A percentile compares a stretch with the other conserved stretches of the same genome.
Evolutionary conservation across 2,113 vertebrate species (phyloP).

Genomic region (Neodon shergylaensis): DNA sequence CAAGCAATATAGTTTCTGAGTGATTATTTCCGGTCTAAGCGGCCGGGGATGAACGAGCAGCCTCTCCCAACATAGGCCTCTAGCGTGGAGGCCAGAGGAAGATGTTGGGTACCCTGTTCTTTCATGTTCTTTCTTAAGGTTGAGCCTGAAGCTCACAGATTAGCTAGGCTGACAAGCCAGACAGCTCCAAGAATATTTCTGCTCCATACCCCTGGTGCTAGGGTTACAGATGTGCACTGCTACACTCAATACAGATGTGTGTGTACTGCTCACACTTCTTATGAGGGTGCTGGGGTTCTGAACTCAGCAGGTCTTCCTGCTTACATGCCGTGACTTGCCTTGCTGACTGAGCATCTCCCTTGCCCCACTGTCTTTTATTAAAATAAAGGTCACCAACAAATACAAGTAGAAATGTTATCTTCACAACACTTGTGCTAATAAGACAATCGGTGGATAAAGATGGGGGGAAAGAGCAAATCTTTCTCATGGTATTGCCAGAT

Average conservation of each 20-base stretch:
- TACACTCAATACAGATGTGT: neutral
- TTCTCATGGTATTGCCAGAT: neutral
- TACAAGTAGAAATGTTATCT: slow-evolving; percentile 23
- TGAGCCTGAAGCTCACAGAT: neutral
- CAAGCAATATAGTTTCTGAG: too few species aligned
- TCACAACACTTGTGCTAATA: neutral
- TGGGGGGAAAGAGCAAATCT: neutral
- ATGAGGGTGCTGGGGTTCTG: neutral
- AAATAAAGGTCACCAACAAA: slow-evolving; percentile 11
- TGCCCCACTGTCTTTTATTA: neutral
- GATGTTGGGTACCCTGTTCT: too few species aligned
- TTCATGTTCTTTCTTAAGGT: neutral
- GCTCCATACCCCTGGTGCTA: neutral
- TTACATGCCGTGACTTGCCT: neutral
- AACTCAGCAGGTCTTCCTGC: neutral
- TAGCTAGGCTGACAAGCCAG: neutral
- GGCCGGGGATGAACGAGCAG: too few species aligned
- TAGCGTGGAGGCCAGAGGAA: neutral
- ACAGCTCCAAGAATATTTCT: neutral
- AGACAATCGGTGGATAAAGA: neutral
- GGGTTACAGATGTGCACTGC: too few species aligned
- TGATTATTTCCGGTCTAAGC: too few species aligned
- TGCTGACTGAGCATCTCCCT: neutral
- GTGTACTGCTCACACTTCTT: neutral
- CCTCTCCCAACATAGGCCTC: too few species aligned